Percentiles rank a stretch among this genome's conserved stretches.
These are phyloP conservation scores for Orthonychiurus folsomi DNA, from an alignment of 2,888 invertebrate genomes.

Conservation along the genomic window DNA sequence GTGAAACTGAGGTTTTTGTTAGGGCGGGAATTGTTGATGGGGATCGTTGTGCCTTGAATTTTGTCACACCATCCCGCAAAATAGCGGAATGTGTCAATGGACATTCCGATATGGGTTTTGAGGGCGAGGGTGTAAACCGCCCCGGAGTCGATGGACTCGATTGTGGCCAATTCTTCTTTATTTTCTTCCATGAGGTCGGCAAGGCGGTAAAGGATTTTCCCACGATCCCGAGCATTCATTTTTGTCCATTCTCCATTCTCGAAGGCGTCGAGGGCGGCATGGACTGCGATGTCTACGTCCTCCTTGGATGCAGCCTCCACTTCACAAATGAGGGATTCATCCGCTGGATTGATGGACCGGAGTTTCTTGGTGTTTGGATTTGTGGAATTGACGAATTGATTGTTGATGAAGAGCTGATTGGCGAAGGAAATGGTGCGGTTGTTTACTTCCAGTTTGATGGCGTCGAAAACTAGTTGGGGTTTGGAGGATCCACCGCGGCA, in stretches of 20 bases:
- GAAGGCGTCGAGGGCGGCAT: constrained; percentile 79
- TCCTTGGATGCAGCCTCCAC: constrained; percentile 60
- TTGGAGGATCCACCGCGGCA: constrained; percentile 54
- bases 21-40: constrained; percentile 83
- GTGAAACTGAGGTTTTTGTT: constrained; percentile 83
- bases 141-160: constrained; percentile 87
- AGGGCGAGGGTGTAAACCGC: constrained; percentile 93
- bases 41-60: constrained; percentile 83
- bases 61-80: constrained; percentile 97
- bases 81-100: constrained; percentile 91
- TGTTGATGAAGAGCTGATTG: constrained; percentile 82
- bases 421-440: constrained; percentile 78
- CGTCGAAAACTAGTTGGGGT: constrained; percentile 58
- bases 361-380: constrained; percentile 53
- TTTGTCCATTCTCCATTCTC: constrained; percentile 86
- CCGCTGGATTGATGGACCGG: constrained; percentile 65
- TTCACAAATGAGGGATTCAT: constrained; percentile 68
- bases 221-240: constrained; percentile 85
- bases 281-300: constrained; percentile 82
- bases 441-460: constrained; percentile 67
- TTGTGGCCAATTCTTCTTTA: constrained; percentile 87
- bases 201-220: constrained; percentile 69
- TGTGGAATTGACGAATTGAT: constrained; percentile 72
- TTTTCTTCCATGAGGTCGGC: constrained; percentile 92
- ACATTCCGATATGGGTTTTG: constrained; percentile 96